These are phyloP conservation scores for Paracentrotus lividus DNA, from an alignment of 53 echinoderm and acorn worm genomes.

Conservation along the genomic window DNA sequence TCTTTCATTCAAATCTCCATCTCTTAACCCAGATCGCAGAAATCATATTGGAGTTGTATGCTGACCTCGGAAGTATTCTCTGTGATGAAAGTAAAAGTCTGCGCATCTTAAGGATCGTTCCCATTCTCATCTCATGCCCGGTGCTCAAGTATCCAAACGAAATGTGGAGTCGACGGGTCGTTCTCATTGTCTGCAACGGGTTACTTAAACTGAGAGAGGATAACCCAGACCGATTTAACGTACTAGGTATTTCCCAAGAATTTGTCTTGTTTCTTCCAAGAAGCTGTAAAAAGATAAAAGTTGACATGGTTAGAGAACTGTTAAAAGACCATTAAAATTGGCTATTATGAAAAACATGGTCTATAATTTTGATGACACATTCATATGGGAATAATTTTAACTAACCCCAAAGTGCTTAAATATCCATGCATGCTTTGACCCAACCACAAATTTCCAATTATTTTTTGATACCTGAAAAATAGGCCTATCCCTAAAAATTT, in stretches of 20 bases:
- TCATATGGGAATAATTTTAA: no score
- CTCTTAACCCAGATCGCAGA: not conserved
- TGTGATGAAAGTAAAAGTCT: not conserved
- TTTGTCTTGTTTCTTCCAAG: no score
- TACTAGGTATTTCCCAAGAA: not conserved
- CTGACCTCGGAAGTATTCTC: not conserved
- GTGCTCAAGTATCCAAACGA: not conserved
- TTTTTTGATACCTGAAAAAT: no score
- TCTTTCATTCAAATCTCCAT: not conserved
- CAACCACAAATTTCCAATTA: no score
- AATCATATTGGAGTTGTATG: not conserved
- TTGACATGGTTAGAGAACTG: no score
- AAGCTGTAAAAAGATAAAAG: no score
- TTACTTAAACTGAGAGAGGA: not conserved
- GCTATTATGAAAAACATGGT: no score
- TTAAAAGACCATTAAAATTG: no score
- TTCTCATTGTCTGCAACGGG: not conserved
- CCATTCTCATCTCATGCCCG: not conserved
- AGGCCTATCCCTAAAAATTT: no score
- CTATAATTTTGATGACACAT: no score
- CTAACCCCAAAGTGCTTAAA: no score
- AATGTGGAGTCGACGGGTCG: not conserved
- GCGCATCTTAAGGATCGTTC: not conserved
- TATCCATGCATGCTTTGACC: no score
- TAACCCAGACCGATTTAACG: not conserved